Evolutionary conservation across 1,140 invertebrate genomes (phyloP), one percentile per base, ranked within the genome.

Genomic region (Berghia stephanieae): DNA sequence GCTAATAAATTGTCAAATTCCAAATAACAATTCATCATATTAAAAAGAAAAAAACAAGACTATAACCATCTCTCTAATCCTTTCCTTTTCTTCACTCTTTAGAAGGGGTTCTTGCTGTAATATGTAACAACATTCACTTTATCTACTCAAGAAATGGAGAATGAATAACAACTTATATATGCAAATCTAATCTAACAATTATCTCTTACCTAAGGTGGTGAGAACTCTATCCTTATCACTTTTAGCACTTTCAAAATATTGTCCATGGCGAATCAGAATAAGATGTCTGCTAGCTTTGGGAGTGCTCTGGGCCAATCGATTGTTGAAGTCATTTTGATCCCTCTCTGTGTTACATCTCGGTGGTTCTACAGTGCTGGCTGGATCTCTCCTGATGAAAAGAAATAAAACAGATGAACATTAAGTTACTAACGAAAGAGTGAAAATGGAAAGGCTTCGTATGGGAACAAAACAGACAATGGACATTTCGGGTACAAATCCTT

Each of bases 211-310:
- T 80, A 97, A 90, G 63, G 93, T 90, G 8, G 96, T 98, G 1
- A 99, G 91, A 66, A 90, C 90, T 85, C 94, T 92, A 42, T 96
- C 93, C n/a, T 91, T 88, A 88, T 98, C 96, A 24, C 88, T 92
- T 55, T 90, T 88, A 0, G 94, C 96, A 36, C 92, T 89, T 31
- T 93, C 85, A 81, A 96, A 92, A 86, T 98, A 99, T 86, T 99
- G 97, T 0, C 98, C 98, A 90, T 99, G 98, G 44, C 98, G 92
- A 79, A 99, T 94, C 6, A 99, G 91, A 80, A 99, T 92, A 42
- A 99, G 87, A 88, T 99, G 94, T 44, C 97, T 90, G 0, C 92
- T 91, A 3, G 94, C 94, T 86, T 92, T 96, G 1, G 95, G 89
- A 79, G 91, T 94, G 4, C 90, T 82, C 68, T 88, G 84, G 43